A percentile compares a stretch with the other conserved stretches of the same genome.
Evolutionary conservation across 1,140 invertebrate genomes (phyloP).

Genomic region (Eciton burchellii): DNA sequence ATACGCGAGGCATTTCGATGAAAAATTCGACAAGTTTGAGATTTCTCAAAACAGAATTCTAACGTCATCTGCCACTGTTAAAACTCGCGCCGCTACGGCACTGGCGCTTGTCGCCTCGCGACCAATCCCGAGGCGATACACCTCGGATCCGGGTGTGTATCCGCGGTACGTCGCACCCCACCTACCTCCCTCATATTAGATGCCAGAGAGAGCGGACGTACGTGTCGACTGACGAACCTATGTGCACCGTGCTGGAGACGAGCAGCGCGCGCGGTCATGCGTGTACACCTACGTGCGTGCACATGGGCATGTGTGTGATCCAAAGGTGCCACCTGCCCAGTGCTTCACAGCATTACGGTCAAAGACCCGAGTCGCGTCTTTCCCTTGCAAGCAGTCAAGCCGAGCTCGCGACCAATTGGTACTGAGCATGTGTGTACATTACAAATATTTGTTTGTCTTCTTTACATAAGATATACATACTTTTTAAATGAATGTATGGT

Average conservation of each 20-base stretch:
- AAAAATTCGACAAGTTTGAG: not conserved
- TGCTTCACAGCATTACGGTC: slow-evolving; percentile 21
- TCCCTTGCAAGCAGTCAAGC: not conserved
- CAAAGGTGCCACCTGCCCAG: slow-evolving; percentile 10
- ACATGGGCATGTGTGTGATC: not conserved
- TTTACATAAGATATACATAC: not conserved
- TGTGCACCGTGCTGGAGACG: not conserved
- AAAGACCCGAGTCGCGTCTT: slow-evolving; percentile 27
- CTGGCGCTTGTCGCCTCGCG: slow-evolving; percentile 7
- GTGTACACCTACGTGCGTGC: not conserved
- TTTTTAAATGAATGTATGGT: not conserved
- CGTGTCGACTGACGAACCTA: not conserved
- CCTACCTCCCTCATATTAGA: not conserved
- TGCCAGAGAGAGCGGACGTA: not conserved
- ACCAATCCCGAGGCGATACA: slow-evolving; percentile 10
- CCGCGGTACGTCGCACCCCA: not conserved
- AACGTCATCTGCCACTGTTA: not conserved
- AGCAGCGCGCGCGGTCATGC: not conserved
- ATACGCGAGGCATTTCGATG: not conserved
- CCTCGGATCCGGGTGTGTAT: slow-evolving; percentile 12
- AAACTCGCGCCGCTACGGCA: slow-evolving; percentile 6
- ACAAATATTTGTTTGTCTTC: not conserved
- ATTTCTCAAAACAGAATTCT: not conserved
- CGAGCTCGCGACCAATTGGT: not conserved
- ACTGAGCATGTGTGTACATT: not conserved